Conservation (phyloP, 2,888 invertebrate genomes). For the Lithophane semibrunnea region DNA sequence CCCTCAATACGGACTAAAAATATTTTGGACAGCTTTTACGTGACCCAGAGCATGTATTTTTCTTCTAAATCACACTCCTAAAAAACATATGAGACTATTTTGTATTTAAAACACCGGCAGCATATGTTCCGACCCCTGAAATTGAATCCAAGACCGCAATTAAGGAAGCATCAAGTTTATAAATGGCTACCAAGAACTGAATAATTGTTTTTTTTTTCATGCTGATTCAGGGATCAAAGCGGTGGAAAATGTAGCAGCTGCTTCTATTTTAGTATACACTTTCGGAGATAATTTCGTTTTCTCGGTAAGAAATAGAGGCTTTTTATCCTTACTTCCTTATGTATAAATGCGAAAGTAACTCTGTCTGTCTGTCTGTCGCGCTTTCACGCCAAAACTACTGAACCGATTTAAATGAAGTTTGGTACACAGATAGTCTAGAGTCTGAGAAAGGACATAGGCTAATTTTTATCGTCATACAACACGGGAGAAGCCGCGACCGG, state of each 20-base stretch:
- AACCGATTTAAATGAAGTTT: too few species aligned
- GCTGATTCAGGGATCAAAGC: conserved; percentile 34
- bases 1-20: conserved; percentile 31
- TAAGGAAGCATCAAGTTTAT: conserved; percentile 46
- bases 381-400: too few species aligned
- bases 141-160: conserved; percentile 64
- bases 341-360: too few species aligned
- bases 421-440: too few species aligned
- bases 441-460: too few species aligned
- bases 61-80: conserved; percentile 31
- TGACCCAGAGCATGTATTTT: conserved; percentile 31
- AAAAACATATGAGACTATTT: conserved; percentile 43
- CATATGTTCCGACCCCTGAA: conserved; percentile 55
- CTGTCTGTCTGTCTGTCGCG: too few species aligned
- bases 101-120: conserved; percentile 58
- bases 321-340: neutral
- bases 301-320: neutral
- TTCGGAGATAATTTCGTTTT: neutral
- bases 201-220: conserved; percentile 38
- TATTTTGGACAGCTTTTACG: conserved; percentile 30
- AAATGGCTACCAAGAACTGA: conserved; percentile 49
- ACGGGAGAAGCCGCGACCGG: too few species aligned
- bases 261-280: conserved; percentile 8
- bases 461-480: too few species aligned
- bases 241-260: conserved; percentile 16